A percentile compares a stretch with the other conserved stretches of the same genome.
Conservation (phyloP, 2,113 vertebrate genomes). For the Crypturellus undulatus region DNA sequence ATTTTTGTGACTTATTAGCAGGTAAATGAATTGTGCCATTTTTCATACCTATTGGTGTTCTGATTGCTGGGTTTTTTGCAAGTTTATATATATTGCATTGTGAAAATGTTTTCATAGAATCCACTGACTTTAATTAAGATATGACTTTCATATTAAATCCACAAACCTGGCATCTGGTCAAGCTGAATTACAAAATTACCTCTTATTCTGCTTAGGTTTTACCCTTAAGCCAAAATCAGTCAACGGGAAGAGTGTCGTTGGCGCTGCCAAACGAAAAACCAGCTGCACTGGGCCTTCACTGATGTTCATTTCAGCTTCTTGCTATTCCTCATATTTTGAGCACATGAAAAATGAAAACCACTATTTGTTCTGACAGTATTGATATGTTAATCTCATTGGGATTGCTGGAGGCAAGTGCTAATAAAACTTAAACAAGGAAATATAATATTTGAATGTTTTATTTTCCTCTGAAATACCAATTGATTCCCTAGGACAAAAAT, state of each 20-base stretch:
- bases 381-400: background rate
- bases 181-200: background rate
- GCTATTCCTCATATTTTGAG: background rate
- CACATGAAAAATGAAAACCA: background rate
- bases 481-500: background rate
- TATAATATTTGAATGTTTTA: background rate
- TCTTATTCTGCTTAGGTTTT: background rate
- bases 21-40: background rate
- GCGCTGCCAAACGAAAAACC: background rate
- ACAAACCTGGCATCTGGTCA: background rate
- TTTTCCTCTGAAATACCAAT: background rate
- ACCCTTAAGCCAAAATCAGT: background rate
- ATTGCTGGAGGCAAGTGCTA: constrained; percentile 1
- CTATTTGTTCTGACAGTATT: constrained; percentile 5
- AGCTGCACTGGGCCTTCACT: background rate
- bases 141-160: background rate
- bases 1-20: background rate
- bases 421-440: background rate
- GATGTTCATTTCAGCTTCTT: background rate
- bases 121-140: background rate
- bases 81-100: background rate
- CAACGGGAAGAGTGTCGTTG: background rate
- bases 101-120: background rate
- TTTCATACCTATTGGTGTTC: background rate
- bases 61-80: background rate